These are phyloP conservation scores for Penaeus chinensis DNA, from an alignment of 1,140 invertebrate species.

Conservation along the genomic window DNA sequence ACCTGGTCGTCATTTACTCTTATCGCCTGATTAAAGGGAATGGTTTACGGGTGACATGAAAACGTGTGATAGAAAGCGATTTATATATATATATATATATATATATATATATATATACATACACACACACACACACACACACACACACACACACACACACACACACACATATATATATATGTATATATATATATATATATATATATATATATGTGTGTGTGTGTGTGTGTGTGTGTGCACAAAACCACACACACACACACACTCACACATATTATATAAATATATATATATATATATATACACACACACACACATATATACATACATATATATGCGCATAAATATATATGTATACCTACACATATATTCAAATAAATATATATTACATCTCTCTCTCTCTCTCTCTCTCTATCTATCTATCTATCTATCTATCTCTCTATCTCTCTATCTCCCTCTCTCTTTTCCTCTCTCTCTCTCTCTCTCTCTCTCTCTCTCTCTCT, in stretches of 20 bases:
- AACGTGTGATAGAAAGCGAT: too few species aligned
- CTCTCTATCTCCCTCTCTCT: too few species aligned
- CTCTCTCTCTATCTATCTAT: too few species aligned
- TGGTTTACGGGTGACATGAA: too few species aligned
- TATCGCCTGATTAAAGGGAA: too few species aligned
- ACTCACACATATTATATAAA: neutral
- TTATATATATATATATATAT: neutral
- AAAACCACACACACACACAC: neutral
- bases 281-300: constrained; percentile 4
- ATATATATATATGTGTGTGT: neutral
- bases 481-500: too few species aligned
- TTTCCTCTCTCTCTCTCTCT: too few species aligned
- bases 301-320: neutral
- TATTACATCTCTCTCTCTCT: too few species aligned
- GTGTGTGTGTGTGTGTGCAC: neutral
- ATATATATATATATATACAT: neutral
- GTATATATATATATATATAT: constrained; percentile 7
- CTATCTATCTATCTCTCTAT: too few species aligned
- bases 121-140: neutral
- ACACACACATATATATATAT: constrained; percentile 5
- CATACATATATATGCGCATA: constrained; percentile 29
- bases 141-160: neutral
- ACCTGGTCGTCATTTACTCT: too few species aligned
- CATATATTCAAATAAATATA: constrained; percentile 3
- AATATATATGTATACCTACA: constrained; percentile 34